Conservation (phyloP, 1,140 invertebrate species). For the Drosophila sp. region DNA sequence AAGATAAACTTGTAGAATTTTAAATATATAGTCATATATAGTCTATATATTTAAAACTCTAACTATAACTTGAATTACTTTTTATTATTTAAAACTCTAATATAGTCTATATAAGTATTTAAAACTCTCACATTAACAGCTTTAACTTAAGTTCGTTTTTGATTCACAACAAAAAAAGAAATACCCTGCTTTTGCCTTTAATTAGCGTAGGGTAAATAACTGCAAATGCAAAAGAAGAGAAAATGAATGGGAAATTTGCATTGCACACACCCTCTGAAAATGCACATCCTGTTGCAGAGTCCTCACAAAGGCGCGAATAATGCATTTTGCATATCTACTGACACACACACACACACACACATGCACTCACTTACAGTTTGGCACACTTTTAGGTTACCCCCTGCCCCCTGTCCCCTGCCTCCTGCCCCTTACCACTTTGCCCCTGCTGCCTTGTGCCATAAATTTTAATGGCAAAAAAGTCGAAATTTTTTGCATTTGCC, state of each 20-base stretch:
- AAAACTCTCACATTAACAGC: too few species aligned
- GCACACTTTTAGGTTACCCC: constrained; percentile 12
- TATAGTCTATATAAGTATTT: too few species aligned
- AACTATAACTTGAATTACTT: too few species aligned
- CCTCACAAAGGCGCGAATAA: constrained; percentile 10
- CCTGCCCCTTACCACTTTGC: too few species aligned
- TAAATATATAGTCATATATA: too few species aligned
- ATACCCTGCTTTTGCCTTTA: neutral
- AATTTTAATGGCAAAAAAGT: constrained; percentile 80
- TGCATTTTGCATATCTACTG: constrained; percentile 30
- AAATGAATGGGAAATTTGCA: constrained; percentile 63
- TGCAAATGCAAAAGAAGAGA: constrained; percentile 27
- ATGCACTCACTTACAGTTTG: constrained; percentile 11
- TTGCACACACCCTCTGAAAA: constrained; percentile 45
- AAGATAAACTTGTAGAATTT: too few species aligned
- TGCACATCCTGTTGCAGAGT: constrained; percentile 32
- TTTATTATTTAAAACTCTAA: too few species aligned
- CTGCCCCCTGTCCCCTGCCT: too few species aligned
- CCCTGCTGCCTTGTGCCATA: constrained; percentile 41
- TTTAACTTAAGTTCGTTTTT: too few species aligned
- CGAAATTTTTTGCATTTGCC: constrained; percentile 60
- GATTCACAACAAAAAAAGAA: neutral
- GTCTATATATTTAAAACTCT: too few species aligned
- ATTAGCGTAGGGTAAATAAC: constrained; percentile 15
- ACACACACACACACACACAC: constrained; percentile 19